These are phyloP conservation scores for Microcebus ravelobensis DNA, from an alignment of 2,113 vertebrate species.

Conservation along the genomic window DNA sequence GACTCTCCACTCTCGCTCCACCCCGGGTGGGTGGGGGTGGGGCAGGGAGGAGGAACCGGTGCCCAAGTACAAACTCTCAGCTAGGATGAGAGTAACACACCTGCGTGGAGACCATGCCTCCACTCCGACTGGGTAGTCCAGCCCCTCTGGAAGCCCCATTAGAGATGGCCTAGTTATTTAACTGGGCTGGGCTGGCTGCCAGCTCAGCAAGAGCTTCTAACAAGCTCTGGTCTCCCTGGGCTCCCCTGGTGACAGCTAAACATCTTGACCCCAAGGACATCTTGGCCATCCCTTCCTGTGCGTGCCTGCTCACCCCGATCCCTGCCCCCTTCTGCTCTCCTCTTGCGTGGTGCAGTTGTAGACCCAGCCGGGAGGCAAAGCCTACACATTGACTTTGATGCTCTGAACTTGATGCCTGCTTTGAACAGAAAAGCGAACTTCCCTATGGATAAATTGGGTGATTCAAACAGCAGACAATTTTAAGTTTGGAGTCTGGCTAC, in stretches of 20 bases:
- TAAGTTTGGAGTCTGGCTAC: not conserved
- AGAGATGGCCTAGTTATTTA: not conserved
- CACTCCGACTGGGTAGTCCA: not conserved
- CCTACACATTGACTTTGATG: not conserved
- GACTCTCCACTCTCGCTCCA: rapidly evolving
- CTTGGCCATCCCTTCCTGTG: not conserved
- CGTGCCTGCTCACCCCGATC: rapidly evolving
- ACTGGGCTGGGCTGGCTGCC: not conserved
- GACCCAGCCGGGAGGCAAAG: not conserved
- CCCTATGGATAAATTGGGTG: not conserved
- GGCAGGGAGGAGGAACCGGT: not conserved
- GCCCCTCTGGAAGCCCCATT: not conserved
- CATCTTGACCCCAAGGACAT: not conserved
- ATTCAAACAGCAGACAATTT: not conserved
- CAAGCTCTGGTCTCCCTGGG: not conserved
- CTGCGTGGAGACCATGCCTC: not conserved
- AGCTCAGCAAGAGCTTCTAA: not conserved
- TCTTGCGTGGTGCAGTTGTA: not conserved
- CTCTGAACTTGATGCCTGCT: slow-evolving; percentile 26
- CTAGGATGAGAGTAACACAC: rapidly evolving
- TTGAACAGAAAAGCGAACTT: slow-evolving; percentile 44
- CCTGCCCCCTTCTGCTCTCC: not conserved
- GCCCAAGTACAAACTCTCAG: not conserved
- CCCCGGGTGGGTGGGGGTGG: not conserved
- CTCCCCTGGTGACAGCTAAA: not conserved